Evolutionary conservation across 2,113 vertebrate genomes (phyloP), one percentile per base, ranked within the genome.

Genomic region (Zosterops borbonicus): DNA sequence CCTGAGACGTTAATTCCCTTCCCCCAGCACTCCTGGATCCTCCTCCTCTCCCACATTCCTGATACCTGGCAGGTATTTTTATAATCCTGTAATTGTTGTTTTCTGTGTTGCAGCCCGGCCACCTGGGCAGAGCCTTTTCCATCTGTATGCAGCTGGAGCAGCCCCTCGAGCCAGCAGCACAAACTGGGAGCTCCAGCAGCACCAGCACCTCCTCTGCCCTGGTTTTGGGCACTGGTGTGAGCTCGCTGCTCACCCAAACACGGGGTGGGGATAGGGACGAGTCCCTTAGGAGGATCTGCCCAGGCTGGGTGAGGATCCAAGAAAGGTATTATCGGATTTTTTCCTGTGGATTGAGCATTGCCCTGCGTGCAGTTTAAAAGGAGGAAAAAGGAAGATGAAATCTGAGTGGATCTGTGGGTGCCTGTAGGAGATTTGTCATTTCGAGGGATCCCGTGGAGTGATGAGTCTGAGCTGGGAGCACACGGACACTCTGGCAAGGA

Each of bases 31-130:
- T 10, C 25, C 35, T 18, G 22, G 2, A 8, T 53, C 44, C 19
- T 2, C 19, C 2, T 23, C 28, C 14, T 42, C 22, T 27, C 29
- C 39, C 3, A 0, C 70, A 21, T 35, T 28, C 52, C 74, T 29
- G 64, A 27, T 58, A 69, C 22, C 87, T 74, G 33, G 33, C 70
- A 52, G 87, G 68, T 80, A 52, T 84, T 82, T 95, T 78, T 74
- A 20, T 70, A 90, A 92, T 59, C 90, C 73, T 6, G 0, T 50
- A 50, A 68, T 69, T 94, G 74, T 21, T 80, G 11, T 89, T 86
- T 49, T 39, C 71, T 60, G 1, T 33, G 77, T 23, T 50, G 14
- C 73, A 78, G 68, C 76, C 71, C 16, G 88, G 56, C 82, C 53
- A 33, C 83, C 64, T 23, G 59, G 65, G 28, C 60, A 19, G 53